Evolutionary conservation across 2,888 invertebrate species (phyloP), one percentile per base, ranked within the genome.

Genomic region (Busseola fusca): DNA sequence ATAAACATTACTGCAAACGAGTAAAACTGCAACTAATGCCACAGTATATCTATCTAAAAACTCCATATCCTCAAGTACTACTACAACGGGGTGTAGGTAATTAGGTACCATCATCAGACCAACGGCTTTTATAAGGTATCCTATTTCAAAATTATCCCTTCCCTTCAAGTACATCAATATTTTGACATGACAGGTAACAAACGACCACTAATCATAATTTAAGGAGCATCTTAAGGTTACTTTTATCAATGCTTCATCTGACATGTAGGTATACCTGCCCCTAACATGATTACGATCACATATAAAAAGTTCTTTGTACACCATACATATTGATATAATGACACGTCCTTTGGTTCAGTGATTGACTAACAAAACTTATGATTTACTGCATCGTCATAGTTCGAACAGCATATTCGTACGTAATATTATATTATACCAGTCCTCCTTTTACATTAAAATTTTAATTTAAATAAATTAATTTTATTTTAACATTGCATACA

Each of bases 61-160:
- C 45, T 54, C 58, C 76, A 77, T 77, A 54, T 34, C 56, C 14
- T 16, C 1, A 59, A 72, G 45, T 37, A 30, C 42, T 52, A 18
- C 12, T 7, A n/a, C 4, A 52, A 54, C 21, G 21, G 30, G 21
- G 3, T n/a, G 10, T 16, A 52, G 18, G 9, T 45, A 37, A 60
- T 48, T 42, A 48, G 21, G 48, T 34, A 16, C 25, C 30, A 34
- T 10, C 9, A n/a, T 30, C 56, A 45, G 18, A 64, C n/a, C 30
- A 45, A 40, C n/a, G n/a, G 52, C 48, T 62, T 77, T 65, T 79
- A 78, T 79, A 77, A 37, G 57, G 42, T 48, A 21, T 27, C 27
- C 37, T 50, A 37, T 59, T n/a, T n/a, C 3, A 52, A 12, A 40
- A 58, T 37, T 34, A 59, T 56, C 78, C 74, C 76, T 74, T 21